phyloP scores from a whole-genome alignment of 2,797 vertebrate genomes.

The Acrossocheilus wenchowensis region DNA sequence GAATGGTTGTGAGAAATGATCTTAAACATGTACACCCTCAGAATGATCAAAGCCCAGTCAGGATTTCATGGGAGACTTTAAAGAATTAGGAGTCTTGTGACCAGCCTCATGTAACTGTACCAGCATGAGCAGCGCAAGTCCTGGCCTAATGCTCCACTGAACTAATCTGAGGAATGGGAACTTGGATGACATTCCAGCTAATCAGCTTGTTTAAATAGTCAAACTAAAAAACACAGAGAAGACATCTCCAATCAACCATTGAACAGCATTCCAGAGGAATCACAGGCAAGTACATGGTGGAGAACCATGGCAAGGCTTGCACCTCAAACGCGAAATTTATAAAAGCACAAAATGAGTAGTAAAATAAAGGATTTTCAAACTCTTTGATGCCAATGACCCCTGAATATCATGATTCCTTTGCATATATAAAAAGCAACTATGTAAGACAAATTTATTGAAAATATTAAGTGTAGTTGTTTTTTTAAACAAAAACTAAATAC shows the following conservation, averaged over 20 bases:
- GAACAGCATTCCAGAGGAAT: constrained; percentile 14
- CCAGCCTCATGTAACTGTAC: constrained; percentile 11
- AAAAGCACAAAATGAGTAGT: neutral
- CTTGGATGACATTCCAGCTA: constrained; percentile 17
- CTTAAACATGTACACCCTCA: neutral
- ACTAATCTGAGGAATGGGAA: constrained; percentile 34
- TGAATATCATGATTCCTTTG: neutral
- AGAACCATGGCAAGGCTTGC: neutral
- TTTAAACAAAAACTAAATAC: neutral
- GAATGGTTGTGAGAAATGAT: neutral
- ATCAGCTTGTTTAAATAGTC: neutral
- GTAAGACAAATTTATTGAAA: too few relatives aligned
- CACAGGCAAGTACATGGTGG: neutral
- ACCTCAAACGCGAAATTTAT: neutral
- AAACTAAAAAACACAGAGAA: constrained; percentile 19
- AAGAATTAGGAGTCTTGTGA: constrained; percentile 30
- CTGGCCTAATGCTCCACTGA: neutral
- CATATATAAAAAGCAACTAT: neutral
- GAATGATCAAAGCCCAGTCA: neutral
- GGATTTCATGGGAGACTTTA: neutral
- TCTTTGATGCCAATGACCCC: neutral
- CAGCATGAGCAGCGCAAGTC: constrained; percentile 1
- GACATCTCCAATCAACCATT: neutral
- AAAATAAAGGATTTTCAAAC: neutral
- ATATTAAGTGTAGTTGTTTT: neutral